phyloP scores from a whole-genome alignment of 35 echinoderm and acorn worm genomes.

The Ophiothrix spiculata region DNA sequence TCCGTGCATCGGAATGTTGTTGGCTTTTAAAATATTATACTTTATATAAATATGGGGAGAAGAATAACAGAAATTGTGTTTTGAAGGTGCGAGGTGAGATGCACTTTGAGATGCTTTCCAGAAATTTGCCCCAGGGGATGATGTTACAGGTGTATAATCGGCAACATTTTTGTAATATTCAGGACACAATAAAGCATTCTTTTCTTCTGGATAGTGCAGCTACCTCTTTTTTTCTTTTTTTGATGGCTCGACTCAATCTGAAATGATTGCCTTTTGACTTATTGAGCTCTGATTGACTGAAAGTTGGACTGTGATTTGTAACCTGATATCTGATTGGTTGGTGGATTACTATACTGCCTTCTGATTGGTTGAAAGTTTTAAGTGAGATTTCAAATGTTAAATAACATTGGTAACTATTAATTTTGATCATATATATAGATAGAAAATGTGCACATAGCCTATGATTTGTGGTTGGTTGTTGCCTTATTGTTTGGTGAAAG shows the following conservation, averaged over 20 bases:
- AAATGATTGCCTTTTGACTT: background rate
- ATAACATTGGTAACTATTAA: too few species aligned
- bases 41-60: constrained; percentile 1
- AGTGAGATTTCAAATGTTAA: too few species aligned
- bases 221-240: background rate
- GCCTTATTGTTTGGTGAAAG: too few species aligned
- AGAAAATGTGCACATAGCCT: too few species aligned
- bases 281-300: background rate
- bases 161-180: background rate
- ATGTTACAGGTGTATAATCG: background rate
- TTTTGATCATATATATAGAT: too few species aligned
- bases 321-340: background rate
- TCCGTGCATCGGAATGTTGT: background rate
- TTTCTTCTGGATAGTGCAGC: background rate
- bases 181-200: background rate
- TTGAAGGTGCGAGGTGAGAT: background rate
- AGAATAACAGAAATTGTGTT: background rate
- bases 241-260: background rate
- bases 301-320: background rate
- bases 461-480: too few species aligned
- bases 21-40: constrained; percentile 16
- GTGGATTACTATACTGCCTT: background rate
- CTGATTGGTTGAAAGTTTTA: background rate
- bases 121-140: background rate
- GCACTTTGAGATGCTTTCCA: background rate